Conservation (phyloP, 2,113 vertebrate genomes). For the Propithecus coquereli region DNA sequence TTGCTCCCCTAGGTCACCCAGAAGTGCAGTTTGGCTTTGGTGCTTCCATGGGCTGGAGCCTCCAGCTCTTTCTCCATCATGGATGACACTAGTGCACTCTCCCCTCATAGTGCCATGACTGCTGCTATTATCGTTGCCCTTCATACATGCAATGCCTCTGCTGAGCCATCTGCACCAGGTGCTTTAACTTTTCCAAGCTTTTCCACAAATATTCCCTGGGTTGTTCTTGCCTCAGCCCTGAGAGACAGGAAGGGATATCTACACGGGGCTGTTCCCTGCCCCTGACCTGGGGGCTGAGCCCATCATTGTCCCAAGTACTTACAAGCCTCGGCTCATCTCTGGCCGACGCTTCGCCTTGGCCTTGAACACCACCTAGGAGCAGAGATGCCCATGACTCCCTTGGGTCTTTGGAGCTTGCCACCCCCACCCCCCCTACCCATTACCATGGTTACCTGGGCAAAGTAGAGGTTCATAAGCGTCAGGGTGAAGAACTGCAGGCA, state of each 20-base stretch:
- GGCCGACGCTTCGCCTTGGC: constrained; percentile 82
- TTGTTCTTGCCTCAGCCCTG: background rate
- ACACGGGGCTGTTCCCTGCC: background rate
- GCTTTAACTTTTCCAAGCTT: background rate
- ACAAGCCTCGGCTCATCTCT: constrained; percentile 84
- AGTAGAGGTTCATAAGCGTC: constrained; percentile 91
- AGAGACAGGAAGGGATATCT: background rate
- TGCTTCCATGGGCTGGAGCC: background rate
- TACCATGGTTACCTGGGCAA: constrained; percentile 85
- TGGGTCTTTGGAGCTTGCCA: background rate
- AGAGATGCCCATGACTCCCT: constrained; percentile 30
- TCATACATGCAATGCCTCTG: background rate
- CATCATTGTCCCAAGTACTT: constrained; percentile 73
- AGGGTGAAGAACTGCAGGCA: constrained; percentile 93
- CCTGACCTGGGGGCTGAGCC: background rate
- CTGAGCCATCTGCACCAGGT: background rate
- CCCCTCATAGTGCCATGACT: background rate
- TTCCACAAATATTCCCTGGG: background rate
- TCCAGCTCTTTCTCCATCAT: background rate
- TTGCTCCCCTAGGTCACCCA: constrained; percentile 46
- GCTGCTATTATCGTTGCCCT: background rate
- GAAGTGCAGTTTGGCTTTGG: background rate
- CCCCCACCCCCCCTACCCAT: background rate
- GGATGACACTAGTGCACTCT: background rate
- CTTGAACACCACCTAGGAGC: constrained; percentile 88